Conservation (phyloP, 2,113 vertebrate species). For the Engystomops pustulosus region DNA sequence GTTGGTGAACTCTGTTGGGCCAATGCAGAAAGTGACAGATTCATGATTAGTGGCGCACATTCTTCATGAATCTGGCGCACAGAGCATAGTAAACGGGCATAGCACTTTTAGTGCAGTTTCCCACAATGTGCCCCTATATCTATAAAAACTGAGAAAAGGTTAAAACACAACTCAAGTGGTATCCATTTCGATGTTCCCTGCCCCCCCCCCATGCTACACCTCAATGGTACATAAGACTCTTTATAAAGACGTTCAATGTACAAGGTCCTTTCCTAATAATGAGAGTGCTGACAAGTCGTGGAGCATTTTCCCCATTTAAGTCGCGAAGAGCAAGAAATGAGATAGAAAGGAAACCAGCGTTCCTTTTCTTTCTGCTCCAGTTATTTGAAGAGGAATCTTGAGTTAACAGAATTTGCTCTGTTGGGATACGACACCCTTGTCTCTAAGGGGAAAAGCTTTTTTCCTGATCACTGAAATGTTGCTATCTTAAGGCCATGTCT, state of each 20-base stretch:
- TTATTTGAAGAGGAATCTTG: conserved; percentile 5
- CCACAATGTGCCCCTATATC: too few relatives aligned
- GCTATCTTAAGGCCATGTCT: conserved; percentile 60
- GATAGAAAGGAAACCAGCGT: not conserved
- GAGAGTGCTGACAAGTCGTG: not conserved
- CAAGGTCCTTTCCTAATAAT: not conserved
- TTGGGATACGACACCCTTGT: conserved; percentile 48
- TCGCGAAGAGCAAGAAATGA: not conserved
- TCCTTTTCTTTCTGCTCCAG: conserved; percentile 10
- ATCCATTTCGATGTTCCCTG: too few relatives aligned
- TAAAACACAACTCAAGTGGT: too few relatives aligned
- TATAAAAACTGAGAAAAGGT: too few relatives aligned
- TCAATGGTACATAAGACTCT: not conserved
- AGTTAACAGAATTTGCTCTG: conserved; percentile 4
- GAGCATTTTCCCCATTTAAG: not conserved
- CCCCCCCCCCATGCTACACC: not conserved
- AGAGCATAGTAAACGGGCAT: too few relatives aligned
- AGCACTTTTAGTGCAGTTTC: too few relatives aligned
- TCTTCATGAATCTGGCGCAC: too few relatives aligned
- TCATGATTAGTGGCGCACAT: too few relatives aligned
- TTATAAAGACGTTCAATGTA: not conserved
- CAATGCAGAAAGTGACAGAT: too few relatives aligned
- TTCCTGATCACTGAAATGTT: conserved; percentile 62
- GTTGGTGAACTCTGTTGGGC: too few relatives aligned
- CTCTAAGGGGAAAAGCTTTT: conserved; percentile 49